Evolutionary conservation across 1,140 invertebrate genomes (phyloP).

Genomic region (Tenebrio molitor): DNA sequence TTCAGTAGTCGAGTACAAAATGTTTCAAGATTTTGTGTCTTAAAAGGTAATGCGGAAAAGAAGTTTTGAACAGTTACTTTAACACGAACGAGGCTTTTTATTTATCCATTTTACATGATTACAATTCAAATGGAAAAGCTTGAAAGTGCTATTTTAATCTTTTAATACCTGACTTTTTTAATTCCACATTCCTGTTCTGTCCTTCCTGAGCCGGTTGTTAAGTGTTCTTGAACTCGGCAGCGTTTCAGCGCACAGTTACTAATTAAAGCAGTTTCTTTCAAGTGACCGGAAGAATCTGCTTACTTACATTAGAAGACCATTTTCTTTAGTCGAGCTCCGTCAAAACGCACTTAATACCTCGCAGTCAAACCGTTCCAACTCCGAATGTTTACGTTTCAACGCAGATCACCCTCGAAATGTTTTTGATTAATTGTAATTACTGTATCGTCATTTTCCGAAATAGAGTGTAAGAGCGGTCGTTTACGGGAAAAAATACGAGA

Average conservation of each 20-base stretch:
- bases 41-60: too few relatives aligned
- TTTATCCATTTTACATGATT: too few relatives aligned
- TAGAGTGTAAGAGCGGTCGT: neutral
- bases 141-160: too few relatives aligned
- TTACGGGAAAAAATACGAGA: neutral
- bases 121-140: too few relatives aligned
- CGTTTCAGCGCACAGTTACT: neutral
- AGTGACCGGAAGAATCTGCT: neutral
- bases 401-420: neutral
- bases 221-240: neutral
- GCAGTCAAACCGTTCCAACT: neutral
- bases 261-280: neutral
- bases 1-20: too few relatives aligned
- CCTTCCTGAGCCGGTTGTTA: too few relatives aligned
- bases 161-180: too few relatives aligned
- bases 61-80: too few relatives aligned
- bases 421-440: constrained; percentile 3
- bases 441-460: neutral
- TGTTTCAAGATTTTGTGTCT: too few relatives aligned
- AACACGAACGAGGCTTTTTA: too few relatives aligned
- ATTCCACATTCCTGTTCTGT: too few relatives aligned
- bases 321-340: neutral
- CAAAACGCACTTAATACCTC: neutral
- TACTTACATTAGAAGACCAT: neutral
- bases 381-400: neutral